Evolutionary conservation across 2,113 vertebrate genomes (phyloP).

Genomic region (Stigmatopora nigra): DNA sequence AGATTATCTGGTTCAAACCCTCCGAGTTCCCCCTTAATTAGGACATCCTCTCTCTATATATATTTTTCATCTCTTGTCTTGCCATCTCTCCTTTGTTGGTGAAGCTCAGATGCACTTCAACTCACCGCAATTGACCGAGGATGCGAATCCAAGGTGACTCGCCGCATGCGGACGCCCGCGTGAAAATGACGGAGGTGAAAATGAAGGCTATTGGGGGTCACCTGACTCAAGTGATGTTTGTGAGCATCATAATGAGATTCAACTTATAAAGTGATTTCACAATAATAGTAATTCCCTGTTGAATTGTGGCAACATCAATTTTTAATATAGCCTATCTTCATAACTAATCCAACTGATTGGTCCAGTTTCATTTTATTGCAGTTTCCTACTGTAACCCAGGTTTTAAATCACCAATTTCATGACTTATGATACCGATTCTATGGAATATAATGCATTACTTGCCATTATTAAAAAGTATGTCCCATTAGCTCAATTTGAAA

Average conservation of each 20-base stretch:
- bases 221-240: background rate
- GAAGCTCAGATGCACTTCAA: conserved; percentile 23
- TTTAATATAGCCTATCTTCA: background rate
- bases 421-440: too few relatives aligned
- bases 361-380: too few relatives aligned
- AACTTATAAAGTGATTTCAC: too few relatives aligned
- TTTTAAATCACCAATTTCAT: too few relatives aligned
- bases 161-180: conserved; percentile 41
- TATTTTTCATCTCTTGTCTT: conserved; percentile 7
- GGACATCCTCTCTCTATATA: conserved; percentile 61
- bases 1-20: conserved; percentile 73
- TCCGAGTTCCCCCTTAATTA: conserved; percentile 70
- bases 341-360: too few relatives aligned
- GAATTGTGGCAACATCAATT: background rate
- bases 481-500: too few relatives aligned
- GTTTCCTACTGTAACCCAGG: too few relatives aligned
- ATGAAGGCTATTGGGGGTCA: background rate
- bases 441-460: too few relatives aligned
- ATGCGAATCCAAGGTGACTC: conserved; percentile 64
- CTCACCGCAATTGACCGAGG: conserved; percentile 19
- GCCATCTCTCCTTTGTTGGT: conserved; percentile 43
- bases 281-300: too few relatives aligned
- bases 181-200: conserved; percentile 11
- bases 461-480: too few relatives aligned
- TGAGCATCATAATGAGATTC: too few relatives aligned